phyloP scores from a whole-genome alignment of 2,888 invertebrate species.

The Drosophila neoperkinsi region DNA sequence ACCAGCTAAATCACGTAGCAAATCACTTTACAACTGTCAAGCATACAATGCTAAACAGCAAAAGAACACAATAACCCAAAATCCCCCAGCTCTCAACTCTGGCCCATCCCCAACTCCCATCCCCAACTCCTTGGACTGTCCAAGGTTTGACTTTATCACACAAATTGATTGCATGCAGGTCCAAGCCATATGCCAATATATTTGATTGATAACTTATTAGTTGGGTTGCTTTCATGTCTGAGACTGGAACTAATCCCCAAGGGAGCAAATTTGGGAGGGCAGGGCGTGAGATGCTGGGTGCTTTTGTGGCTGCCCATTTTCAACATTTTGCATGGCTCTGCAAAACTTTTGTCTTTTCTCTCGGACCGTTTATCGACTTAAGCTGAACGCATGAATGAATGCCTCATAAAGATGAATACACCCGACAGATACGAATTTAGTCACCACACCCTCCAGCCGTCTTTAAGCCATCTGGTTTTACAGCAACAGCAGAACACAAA shows the following conservation, averaged over 20 bases:
- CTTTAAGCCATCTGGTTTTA: slow-evolving; percentile 28
- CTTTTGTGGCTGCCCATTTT: slow-evolving; percentile 25
- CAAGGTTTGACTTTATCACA: slow-evolving; percentile 57
- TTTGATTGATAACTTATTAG: slow-evolving; percentile 81
- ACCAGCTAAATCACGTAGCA: slow-evolving; percentile 62
- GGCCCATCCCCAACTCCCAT: not conserved
- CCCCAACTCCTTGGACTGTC: slow-evolving; percentile 13
- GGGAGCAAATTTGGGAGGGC: slow-evolving; percentile 11
- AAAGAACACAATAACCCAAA: not conserved
- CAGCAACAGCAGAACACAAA: slow-evolving; percentile 25
- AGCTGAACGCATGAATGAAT: slow-evolving; percentile 73
- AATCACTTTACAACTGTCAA: slow-evolving; percentile 79
- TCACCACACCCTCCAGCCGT: slow-evolving; percentile 1
- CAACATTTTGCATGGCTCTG: slow-evolving; percentile 68
- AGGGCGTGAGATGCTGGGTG: not conserved
- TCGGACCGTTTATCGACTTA: slow-evolving; percentile 56
- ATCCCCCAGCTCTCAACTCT: not conserved
- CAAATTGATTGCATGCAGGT: slow-evolving; percentile 65
- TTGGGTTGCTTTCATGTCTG: slow-evolving; percentile 61
- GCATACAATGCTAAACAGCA: slow-evolving; percentile 58
- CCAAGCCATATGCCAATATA: slow-evolving; percentile 73
- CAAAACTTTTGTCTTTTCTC: slow-evolving; percentile 71
- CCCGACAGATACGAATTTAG: slow-evolving; percentile 36
- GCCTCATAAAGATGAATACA: slow-evolving; percentile 78
- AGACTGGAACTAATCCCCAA: slow-evolving; percentile 44